Evolutionary conservation across 2,888 invertebrate species (phyloP).

Genomic region (Spialia ferax): DNA sequence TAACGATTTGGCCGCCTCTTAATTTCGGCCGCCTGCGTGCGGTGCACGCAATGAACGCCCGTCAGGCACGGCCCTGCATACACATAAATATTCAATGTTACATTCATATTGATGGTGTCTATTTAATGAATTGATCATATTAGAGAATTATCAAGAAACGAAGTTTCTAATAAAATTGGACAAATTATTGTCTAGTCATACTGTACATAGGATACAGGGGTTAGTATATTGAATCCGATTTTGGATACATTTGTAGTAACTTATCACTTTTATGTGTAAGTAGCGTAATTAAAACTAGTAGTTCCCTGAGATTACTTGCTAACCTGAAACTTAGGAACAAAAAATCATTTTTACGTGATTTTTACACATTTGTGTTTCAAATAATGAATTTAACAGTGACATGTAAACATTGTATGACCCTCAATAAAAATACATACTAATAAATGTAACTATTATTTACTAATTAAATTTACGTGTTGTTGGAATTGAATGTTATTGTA

Average conservation of each 20-base stretch:
- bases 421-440: too few species aligned
- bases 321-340: not conserved
- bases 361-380: not conserved
- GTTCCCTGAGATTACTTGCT: conserved; percentile 3
- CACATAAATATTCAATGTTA: conserved; percentile 19
- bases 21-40: too few species aligned
- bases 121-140: conserved; percentile 38
- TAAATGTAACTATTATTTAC: too few species aligned
- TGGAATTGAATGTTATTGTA: conserved; percentile 60
- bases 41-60: too few species aligned
- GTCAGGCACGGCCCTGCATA: too few species aligned
- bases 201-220: conserved; percentile 52
- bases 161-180: conserved; percentile 42
- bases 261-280: conserved; percentile 25
- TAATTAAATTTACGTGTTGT: conserved; percentile 56
- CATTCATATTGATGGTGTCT: conserved; percentile 31
- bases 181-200: conserved; percentile 47
- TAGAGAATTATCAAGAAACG: conserved; percentile 40
- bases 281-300: conserved; percentile 39
- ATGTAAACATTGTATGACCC: not conserved
- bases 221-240: conserved; percentile 46
- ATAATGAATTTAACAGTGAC: not conserved
- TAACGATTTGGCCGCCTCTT: too few species aligned
- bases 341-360: not conserved
- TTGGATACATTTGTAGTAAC: conserved; percentile 41